Evolutionary conservation across 1,140 invertebrate genomes (phyloP), one percentile per base, ranked within the genome.

Genomic region (Carposina sasakii): DNA sequence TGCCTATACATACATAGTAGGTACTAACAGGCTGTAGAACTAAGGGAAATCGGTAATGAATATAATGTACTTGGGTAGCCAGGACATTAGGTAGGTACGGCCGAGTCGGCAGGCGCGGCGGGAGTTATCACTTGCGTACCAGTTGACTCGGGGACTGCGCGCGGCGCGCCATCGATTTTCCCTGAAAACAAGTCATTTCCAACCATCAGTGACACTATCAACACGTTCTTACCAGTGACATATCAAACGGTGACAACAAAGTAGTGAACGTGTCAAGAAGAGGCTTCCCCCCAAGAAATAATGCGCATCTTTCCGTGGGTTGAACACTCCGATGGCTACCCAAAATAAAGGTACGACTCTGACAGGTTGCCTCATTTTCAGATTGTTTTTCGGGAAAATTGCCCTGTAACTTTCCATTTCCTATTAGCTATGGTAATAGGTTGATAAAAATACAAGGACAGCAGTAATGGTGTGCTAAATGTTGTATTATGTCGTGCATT

Each of bases 161-260:
- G 76, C 76, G 75, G 67, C 76, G 73, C 61, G 53, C 52, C 67
- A 82, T 79, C 78, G 78, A 82, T 82, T 82, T 82, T 82, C 76
- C 72, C 73, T 66, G 66, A 48, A 71, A 75, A 74, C 72, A 77
- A 76, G 56, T 69, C 72, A 79, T 81, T 77, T 67, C 61, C 56
- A 71, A 71, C 67, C 65, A 65, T 64, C 72, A 67, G 66, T 71
- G 65, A 66, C 60, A 73, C 75, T 71, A 73, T 71, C 72, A 78
- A 79, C 76, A 77, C 77, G 72, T 76, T 72, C 47, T 49, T 42
- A 60, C 45, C 48, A 48, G 46, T 49, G 52, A 19, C 55, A 33
- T 42, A 19, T 44, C 33, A 19, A 48, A 61, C 46, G 58, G 56
- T 55, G 51, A 39, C 46, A 49, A 10, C 17, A 34, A 49, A 64